phyloP scores from a whole-genome alignment of 2,888 invertebrate genomes.

The Stenchaetothrips biformis region DNA sequence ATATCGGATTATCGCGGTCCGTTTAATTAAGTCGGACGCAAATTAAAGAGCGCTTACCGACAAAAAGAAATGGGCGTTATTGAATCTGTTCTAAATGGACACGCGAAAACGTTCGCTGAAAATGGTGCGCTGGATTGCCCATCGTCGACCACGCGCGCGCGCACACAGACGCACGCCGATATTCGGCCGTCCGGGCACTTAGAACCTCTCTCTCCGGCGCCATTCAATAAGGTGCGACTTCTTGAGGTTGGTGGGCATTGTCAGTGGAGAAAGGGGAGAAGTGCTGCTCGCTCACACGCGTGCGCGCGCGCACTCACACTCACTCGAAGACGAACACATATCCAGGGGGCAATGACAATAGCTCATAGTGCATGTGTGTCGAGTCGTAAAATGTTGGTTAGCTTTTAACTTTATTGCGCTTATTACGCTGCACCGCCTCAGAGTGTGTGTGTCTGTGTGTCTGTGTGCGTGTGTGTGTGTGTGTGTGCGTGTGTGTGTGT shows the following conservation, averaged over 20 bases:
- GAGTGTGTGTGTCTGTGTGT: not conserved
- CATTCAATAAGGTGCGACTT: not conserved
- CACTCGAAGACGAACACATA: not conserved
- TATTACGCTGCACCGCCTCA: constrained; percentile 4
- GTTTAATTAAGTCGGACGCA: no score
- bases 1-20: no score
- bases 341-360: constrained; percentile 16
- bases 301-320: not conserved
- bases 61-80: no score
- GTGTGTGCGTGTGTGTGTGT: not conserved
- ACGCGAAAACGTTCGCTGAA: no score
- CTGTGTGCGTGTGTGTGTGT: no score
- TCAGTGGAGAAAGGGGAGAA: not conserved
- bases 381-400: constrained; percentile 21
- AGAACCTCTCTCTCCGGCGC: not conserved
- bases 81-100: no score
- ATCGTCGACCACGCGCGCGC: no score
- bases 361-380: constrained; percentile 20
- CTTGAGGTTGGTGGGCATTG: not conserved
- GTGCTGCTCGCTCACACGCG: not conserved
- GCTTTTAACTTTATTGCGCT: constrained; percentile 25
- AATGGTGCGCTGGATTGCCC: no score
- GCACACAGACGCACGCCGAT: not conserved
- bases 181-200: not conserved
- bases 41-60: no score